Evolutionary conservation across 53 echinoderm and acorn worm species (phyloP).

Genomic region (Crossaster papposus): DNA sequence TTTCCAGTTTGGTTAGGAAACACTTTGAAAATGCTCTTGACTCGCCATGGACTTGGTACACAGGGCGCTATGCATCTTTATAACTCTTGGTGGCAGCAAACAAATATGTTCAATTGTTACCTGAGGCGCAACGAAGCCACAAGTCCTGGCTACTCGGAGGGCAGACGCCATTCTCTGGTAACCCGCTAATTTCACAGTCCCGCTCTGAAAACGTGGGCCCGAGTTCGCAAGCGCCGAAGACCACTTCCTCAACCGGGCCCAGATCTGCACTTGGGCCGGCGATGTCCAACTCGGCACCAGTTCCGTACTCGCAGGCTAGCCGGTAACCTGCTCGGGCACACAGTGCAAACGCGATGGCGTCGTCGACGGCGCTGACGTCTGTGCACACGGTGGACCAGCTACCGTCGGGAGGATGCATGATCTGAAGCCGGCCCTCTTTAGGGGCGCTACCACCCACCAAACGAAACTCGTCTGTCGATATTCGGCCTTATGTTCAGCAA

Average conservation of each 20-base stretch:
- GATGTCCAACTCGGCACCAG: neutral
- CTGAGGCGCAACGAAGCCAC: constrained; percentile 25
- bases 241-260: constrained; percentile 11
- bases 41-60: too few relatives aligned
- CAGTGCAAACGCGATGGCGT: constrained; percentile 10
- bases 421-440: constrained; percentile 32
- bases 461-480: constrained; percentile 33
- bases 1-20: too few relatives aligned
- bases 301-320: constrained; percentile 38
- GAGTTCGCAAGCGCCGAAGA: neutral
- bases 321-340: constrained; percentile 28
- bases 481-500: constrained; percentile 5
- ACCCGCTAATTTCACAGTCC: neutral
- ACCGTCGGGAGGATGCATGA: neutral
- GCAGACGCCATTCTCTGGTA: neutral
- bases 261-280: constrained; percentile 13
- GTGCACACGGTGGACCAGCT: constrained; percentile 28
- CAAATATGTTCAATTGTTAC: neutral
- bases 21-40: neutral
- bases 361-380: constrained; percentile 18
- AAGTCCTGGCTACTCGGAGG: constrained; percentile 8
- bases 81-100: neutral
- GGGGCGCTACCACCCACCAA: constrained; percentile 19
- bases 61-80: too few relatives aligned
- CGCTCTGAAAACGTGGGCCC: neutral